Evolutionary conservation across 53 echinoderm and acorn worm species (phyloP), one percentile per base, ranked within the genome.

Genomic region (Apostichopus leukothele): DNA sequence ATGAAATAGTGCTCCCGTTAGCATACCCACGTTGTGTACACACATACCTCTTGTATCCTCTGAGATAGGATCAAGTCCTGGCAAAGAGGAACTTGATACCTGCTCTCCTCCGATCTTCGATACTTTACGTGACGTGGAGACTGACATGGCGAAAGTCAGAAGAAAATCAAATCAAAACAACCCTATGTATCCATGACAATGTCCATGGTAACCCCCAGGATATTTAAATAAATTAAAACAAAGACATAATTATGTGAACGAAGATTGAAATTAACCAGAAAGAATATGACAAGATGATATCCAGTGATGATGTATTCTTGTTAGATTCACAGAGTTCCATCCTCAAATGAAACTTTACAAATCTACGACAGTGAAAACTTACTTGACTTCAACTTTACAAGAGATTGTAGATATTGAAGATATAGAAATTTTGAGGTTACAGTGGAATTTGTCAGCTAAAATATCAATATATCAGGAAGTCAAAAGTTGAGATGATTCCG

Each of bases 51-150:
- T 84, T 16, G 18, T 13, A 4, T 84, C 84, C 66, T 84, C 84
- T 66, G 84, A 61, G 84, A 84, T 67, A 27, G 84, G 67, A 20
- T 84, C 84, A 25, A 84, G 84, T 23, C 84, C 84, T 23, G 84
- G 84, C 84, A 84, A 27, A 23, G 84, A 84, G 67, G 84, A 84
- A 59, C 84, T 67, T 22, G 84, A 84, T 26, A 66, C 4, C 66
- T 60, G 66, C 60, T 84, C 84, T 67, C 84, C 84, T n/a, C 53
- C n/a, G 53, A 83, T 22, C 83, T 60, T 83, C 27, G 83, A 83
- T 19, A 55, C 60, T 26, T 83, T 83, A 26, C 83, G 83, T 14
- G 63, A 14, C 9, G 50, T 63, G 20, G 67, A 66, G 84, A 84
- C 84, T 84, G 67, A 22, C 39, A 57, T 21, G 8, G 67, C 22